Evolutionary conservation across 2,888 invertebrate genomes (phyloP), one percentile per base, ranked within the genome.

Genomic region (Metopia argyrocephala): DNA sequence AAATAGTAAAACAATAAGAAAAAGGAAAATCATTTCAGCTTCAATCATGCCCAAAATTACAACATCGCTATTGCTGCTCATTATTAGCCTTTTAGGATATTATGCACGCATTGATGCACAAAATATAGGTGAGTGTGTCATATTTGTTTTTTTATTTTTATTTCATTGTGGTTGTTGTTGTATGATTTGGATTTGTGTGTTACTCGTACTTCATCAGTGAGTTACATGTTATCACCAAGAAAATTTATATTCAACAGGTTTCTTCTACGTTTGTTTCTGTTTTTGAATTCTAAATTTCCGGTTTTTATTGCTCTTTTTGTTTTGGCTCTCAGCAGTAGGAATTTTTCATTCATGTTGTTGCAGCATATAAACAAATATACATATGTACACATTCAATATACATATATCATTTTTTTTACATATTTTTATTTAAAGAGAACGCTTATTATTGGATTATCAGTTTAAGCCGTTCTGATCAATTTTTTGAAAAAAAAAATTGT

Each of bases 81-180:
- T 85, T 83, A 84, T 86, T 61, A 84, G 85, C 75, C 83, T 84
- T 18, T 84, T 85, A 73, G 85, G 85, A 38, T 85, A 85, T 84
- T 85, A 84, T 74, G 83, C 84, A 81, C 83, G 84, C 82, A 82
- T 85, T 82, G 87, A 87, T 87, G 89, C 89, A 84, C 89, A 89
- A 86, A 89, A 89, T 87, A 88, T 89, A 87, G 89, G 89, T 88
- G 87, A 89, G 88, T 87, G 85, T 87, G 87, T 87, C 87, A 86
- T 54, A 66, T 62, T 52, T 64, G 21, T 64, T 54, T 27, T 31
- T 61, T 61, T n/a, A n/a, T 12, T 20, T 27, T 45, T 57, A 9
- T 48, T 46, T 52, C 18, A 7, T 38, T 27, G 56, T 27, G 18
- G 25, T 54, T 57, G 4, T 12, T 57, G 9, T 28, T 61, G 45